A percentile compares a stretch with the other conserved stretches of the same genome.
phyloP scores from a whole-genome alignment of 2,888 invertebrate species.

The Drosophila tripunctata region DNA sequence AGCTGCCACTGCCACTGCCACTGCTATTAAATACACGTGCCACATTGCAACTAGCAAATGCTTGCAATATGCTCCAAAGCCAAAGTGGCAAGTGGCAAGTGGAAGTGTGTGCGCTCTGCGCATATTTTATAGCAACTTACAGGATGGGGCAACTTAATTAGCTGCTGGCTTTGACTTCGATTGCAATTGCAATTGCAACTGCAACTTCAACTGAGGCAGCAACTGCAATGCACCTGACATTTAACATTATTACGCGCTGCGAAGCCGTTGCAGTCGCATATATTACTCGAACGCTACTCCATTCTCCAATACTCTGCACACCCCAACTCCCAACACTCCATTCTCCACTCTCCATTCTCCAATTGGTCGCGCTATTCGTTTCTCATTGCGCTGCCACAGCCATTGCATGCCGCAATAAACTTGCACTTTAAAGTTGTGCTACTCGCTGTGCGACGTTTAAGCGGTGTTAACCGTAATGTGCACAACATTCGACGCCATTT shows the following conservation, averaged over 20 bases:
- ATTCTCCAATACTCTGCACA: neutral
- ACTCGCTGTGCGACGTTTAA: constrained; percentile 42
- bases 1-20: constrained; percentile 35
- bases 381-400: constrained; percentile 7
- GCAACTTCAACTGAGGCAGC: constrained; percentile 15
- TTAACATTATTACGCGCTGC: constrained; percentile 73
- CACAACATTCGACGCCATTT: constrained; percentile 70
- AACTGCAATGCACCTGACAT: constrained; percentile 75
- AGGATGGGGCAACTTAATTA: constrained; percentile 69
- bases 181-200: constrained; percentile 26
- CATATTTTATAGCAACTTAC: constrained; percentile 66
- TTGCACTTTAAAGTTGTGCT: constrained; percentile 53
- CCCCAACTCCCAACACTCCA: neutral
- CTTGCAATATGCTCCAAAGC: constrained; percentile 31
- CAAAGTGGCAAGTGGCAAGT: constrained; percentile 30
- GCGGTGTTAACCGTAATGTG: constrained; percentile 71
- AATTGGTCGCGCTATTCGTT: neutral
- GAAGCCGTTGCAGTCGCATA: constrained; percentile 56
- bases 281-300: constrained; percentile 42
- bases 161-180: constrained; percentile 54
- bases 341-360: neutral
- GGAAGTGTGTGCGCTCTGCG: constrained; percentile 29
- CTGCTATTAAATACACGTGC: constrained; percentile 62
- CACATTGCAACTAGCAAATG: constrained; percentile 29
- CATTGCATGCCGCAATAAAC: constrained; percentile 46